A percentile compares a stretch with the other conserved stretches of the same genome.
Conservation (phyloP, 2,113 vertebrate species). For the Dromaius novaehollandiae region DNA sequence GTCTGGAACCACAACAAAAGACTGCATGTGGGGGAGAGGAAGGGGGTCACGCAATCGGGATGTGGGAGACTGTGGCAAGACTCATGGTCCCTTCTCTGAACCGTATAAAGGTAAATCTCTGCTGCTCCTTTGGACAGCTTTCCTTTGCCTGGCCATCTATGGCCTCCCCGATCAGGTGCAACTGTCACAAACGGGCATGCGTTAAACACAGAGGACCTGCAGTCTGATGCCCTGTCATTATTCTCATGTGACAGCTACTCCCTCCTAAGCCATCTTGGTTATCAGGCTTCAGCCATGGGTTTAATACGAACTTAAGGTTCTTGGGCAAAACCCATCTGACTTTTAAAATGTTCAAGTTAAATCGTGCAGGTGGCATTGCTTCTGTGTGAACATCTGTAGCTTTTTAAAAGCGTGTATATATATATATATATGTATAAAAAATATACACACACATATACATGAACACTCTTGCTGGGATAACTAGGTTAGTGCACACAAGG, state of each 20-base stretch:
- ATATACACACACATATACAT: accelerated
- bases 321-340: not conserved
- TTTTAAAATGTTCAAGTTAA: not conserved
- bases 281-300: not conserved
- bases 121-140: not conserved
- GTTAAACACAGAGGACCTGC: accelerated
- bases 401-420: not conserved
- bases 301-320: not conserved
- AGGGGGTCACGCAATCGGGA: not conserved
- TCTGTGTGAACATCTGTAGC: accelerated
- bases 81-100: not conserved
- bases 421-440: too few relatives aligned
- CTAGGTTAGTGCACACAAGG: not conserved
- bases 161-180: accelerated
- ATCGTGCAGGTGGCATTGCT: not conserved
- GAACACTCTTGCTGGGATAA: not conserved
- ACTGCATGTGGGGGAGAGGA: not conserved
- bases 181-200: accelerated
- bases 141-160: not conserved
- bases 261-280: not conserved
- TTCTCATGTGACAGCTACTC: accelerated
- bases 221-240: accelerated
- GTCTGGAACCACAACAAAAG: too few relatives aligned
- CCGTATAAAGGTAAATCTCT: not conserved
- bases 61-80: not conserved